A percentile compares a stretch with the other conserved stretches of the same genome.
Evolutionary conservation across 2,797 vertebrate species (phyloP).

Genomic region (Eulemur rubriventer): DNA sequence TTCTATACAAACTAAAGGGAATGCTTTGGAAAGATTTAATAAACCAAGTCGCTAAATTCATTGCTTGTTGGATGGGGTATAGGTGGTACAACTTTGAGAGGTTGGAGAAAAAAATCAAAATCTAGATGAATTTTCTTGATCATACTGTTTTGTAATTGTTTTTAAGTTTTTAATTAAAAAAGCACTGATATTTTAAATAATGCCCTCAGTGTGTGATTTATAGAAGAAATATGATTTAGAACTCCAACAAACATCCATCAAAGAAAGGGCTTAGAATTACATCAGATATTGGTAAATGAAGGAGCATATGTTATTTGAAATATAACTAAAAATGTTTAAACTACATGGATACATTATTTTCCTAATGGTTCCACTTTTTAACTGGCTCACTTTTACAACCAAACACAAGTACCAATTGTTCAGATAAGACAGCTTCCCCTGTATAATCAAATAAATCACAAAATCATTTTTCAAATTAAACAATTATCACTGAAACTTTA

Average conservation of each 20-base stretch:
- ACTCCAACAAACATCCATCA: neutral
- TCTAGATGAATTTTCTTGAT: neutral
- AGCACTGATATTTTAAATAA: neutral
- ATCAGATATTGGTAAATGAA: neutral
- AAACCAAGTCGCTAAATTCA: neutral
- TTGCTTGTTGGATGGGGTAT: neutral
- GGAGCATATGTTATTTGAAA: constrained; percentile 27
- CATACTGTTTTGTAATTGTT: neutral
- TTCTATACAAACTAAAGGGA: neutral
- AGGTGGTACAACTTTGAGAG: neutral
- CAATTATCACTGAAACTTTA: neutral
- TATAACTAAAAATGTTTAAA: neutral
- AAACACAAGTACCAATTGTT: neutral
- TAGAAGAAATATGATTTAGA: neutral
- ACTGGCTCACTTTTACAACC: neutral
- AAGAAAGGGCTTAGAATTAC: neutral
- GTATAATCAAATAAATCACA: neutral
- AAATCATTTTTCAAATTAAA: neutral
- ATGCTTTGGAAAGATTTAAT: neutral
- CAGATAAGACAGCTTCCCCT: neutral
- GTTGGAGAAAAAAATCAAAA: neutral
- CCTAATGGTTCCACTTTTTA: neutral
- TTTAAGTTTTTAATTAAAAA: neutral
- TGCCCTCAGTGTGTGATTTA: neutral
- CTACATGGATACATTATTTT: neutral